Percentiles rank a stretch among this genome's conserved stretches.
Evolutionary conservation across 2,888 invertebrate genomes (phyloP).

Genomic region (Linyphia triangularis): DNA sequence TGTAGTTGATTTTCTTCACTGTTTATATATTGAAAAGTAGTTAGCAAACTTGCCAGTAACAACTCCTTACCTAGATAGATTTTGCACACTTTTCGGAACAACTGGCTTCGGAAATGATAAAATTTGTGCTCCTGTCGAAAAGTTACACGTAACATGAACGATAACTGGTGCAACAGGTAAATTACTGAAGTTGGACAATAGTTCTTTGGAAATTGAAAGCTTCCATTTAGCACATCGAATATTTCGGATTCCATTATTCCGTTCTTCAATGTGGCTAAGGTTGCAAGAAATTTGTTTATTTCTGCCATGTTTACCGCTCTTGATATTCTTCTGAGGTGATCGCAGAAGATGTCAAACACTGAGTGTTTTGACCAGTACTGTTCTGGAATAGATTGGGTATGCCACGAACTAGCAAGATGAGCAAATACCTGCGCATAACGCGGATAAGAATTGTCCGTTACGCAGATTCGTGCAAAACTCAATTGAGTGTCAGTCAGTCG

Average conservation of each 20-base stretch:
- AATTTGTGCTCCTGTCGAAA: conserved; percentile 24
- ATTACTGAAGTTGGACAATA: neutral
- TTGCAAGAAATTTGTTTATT: conserved; percentile 86
- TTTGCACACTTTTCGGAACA: conserved; percentile 39
- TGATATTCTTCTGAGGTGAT: conserved; percentile 21
- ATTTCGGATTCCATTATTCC: conserved; percentile 91
- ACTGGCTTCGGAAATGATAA: conserved; percentile 16
- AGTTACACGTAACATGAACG: neutral
- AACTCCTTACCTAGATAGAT: conserved; percentile 25
- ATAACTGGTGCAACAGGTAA: conserved; percentile 25
- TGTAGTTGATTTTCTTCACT: neutral
- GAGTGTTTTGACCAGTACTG: conserved; percentile 55
- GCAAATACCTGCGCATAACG: conserved; percentile 60
- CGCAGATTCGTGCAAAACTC: conserved; percentile 45
- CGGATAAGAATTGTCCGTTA: conserved; percentile 53
- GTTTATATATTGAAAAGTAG: conserved; percentile 16
- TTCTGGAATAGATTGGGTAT: conserved; percentile 32
- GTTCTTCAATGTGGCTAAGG: conserved; percentile 82
- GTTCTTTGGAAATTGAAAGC: conserved; percentile 61
- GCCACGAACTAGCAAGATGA: conserved; percentile 41
- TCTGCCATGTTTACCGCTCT: neutral
- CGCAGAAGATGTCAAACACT: conserved; percentile 34
- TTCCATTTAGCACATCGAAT: conserved; percentile 81
- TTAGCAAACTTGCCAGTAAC: neutral
- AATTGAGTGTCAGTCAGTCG: conserved; percentile 57